Evolutionary conservation across 2,888 invertebrate species (phyloP), one percentile per base, ranked within the genome.

Genomic region (Chymomyza caudatula): DNA sequence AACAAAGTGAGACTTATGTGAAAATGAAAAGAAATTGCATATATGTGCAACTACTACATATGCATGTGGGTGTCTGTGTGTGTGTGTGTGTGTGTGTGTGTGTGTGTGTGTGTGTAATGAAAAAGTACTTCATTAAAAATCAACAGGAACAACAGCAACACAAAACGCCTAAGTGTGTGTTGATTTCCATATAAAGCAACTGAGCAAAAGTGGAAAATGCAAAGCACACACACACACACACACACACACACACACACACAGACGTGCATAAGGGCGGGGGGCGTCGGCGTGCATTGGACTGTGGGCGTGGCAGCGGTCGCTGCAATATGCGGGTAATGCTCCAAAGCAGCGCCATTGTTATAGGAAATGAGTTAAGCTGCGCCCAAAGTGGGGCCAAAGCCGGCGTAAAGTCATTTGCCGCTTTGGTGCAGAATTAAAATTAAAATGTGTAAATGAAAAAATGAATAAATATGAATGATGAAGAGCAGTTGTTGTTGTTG

Each of bases 111-210:
- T 67, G 69, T 70, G 77, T 83, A 81, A 86, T 83, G 82, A 83
- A 86, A 83, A 83, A 83, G 83, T 83, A 83, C 83, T 83, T 83
- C 83, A 83, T 83, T 83, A 83, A 83, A 83, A 83, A 86, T 85
- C 83, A 82, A 78, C 81, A 76, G 63, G 72, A 65, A 56, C 65
- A 76, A 63, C 73, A 70, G 74, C 73, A 76, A 60, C 66, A 66
- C 17, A 60, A 61, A 69, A 57, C 57, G 66, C 67, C 65, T 51
- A 51, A 51, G 51, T 51, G 51, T 51, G 11, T 20, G 51, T 19
- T 51, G 51, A 51, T 51, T 51, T 51, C 66, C 60, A 75, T 56
- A 82, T 81, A 78, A 80, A 76, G 71, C 78, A 73, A 71, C 80
- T 78, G 78, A 83, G 73, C 73, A 73, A 73, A 72, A 43, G 53